Base-by-base conservation (phyloP, 2,888 invertebrate genomes). In the Cerceris ruficornis region DNA sequence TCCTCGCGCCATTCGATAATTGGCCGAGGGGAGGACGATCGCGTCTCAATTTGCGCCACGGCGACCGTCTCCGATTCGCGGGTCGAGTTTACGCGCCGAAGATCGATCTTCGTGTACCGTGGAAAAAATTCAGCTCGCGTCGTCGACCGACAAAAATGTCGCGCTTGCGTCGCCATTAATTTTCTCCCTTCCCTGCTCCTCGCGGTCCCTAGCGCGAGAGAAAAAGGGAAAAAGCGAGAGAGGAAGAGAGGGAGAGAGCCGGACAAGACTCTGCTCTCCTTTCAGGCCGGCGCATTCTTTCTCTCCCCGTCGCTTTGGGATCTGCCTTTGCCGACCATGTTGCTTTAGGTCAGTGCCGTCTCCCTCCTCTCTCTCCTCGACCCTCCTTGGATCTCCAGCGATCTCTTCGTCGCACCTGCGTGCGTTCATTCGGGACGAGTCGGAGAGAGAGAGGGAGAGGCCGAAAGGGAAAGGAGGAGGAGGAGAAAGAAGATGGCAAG, bases 331-430 rank as follows among this genome's bases (percentile, higher is more conserved):
- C 77, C 84, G 83, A 82, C 84, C 87, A 87, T 87, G 88, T 90
- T 90, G 88, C 89, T 89, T 89, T 90, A 90, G 90, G 90, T 89
- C 90, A 90, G 90, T 90, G 90, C 89, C 90, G 87, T 80, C 87
- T 83, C 81, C 67, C 78, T 71, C 75, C 70, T 62, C 72, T 75
- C 67, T 57, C 61, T 58, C 60, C 70, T 61, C 72, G 43, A 52
- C 55, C 46, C 71, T 78, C 69, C 55, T 50, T 67, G 70, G 64
- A 55, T 60, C 58, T 50, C 71, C 43, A 60, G 58, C 76, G 28
- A 28, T 28, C 68, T 77, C 85, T 62, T 43, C 67, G 81, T 73
- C 82, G 72, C 75, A 75, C 81, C 72, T 75, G 75, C 75, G 43
- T 43, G 76, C 55, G n/a, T n/a, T 7, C 66, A 17, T 66, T 60